Percentiles rank a stretch among this genome's conserved stretches.
phyloP scores from a whole-genome alignment of 1,140 invertebrate genomes.

The Calycopis cecrops region DNA sequence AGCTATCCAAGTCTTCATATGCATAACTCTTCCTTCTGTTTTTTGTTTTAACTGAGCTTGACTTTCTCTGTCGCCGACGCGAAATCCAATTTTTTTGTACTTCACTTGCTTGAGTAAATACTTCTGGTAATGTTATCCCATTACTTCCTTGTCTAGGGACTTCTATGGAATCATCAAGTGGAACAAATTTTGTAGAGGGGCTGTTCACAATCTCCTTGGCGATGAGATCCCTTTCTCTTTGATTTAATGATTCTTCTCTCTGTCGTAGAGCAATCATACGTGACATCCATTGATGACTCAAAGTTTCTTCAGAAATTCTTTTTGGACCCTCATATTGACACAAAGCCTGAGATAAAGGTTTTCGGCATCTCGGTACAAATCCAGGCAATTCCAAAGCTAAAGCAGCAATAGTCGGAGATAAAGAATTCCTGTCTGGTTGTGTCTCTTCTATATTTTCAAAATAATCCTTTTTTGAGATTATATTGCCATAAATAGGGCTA shows the following conservation, averaged over 20 bases:
- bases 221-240: constrained; percentile 64
- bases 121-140: constrained; percentile 64
- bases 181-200: constrained; percentile 39
- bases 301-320: constrained; percentile 59
- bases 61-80: constrained; percentile 42
- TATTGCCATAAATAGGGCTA: constrained; percentile 55
- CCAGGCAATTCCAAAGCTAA: constrained; percentile 68
- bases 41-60: constrained; percentile 41
- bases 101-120: constrained; percentile 42
- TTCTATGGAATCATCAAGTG: constrained; percentile 31
- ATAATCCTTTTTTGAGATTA: constrained; percentile 37
- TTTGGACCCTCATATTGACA: constrained; percentile 49
- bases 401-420: constrained; percentile 65
- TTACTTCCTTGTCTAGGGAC: constrained; percentile 32
- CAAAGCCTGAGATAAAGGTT: constrained; percentile 44
- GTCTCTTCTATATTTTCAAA: constrained; percentile 27
- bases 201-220: constrained; percentile 64
- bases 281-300: constrained; percentile 69
- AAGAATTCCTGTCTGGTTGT: constrained; percentile 26
- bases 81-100: constrained; percentile 30
- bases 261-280: constrained; percentile 57
- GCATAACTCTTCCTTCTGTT: constrained; percentile 50
- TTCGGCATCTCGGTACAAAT: constrained; percentile 61
- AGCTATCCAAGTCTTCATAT: constrained; percentile 75
- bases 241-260: constrained; percentile 63